Conservation (phyloP, 2,113 vertebrate genomes). For the Gorsachius goisagi region DNA sequence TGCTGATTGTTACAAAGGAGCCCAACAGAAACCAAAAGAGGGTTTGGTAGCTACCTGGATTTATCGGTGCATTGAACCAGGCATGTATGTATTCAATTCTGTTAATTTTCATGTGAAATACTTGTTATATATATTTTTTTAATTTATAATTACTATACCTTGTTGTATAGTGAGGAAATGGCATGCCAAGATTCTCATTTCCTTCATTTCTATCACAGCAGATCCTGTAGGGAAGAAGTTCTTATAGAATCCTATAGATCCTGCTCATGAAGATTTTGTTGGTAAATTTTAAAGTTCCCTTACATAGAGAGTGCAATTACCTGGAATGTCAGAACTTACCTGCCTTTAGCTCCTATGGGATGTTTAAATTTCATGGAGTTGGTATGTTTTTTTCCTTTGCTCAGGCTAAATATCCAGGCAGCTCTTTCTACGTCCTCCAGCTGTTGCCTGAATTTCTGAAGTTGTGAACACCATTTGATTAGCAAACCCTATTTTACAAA, state of each 20-base stretch:
- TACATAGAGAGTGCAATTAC: background rate
- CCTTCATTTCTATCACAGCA: background rate
- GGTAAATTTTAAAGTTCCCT: background rate
- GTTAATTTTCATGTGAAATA: background rate
- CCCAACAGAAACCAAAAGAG: accelerated
- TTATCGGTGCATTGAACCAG: background rate
- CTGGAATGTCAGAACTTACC: background rate
- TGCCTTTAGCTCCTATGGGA: background rate
- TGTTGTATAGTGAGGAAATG: background rate
- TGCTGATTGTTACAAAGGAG: background rate
- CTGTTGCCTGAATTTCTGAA: background rate
- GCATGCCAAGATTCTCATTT: background rate
- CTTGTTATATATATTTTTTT: background rate
- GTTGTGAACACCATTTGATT: background rate
- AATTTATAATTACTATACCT: background rate
- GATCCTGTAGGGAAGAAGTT: background rate
- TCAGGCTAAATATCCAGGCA: background rate
- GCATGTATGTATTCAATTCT: background rate
- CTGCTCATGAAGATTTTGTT: background rate
- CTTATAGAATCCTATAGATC: background rate
- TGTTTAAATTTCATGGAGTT: background rate
- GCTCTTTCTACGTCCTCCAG: background rate
- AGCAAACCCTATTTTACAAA: background rate
- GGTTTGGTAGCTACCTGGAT: background rate
- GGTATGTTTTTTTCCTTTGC: background rate